Percentiles rank a stretch among this genome's conserved stretches.
These are phyloP conservation scores for Cinclus cinclus DNA, from an alignment of 2,113 vertebrate genomes.

Conservation along the genomic window DNA sequence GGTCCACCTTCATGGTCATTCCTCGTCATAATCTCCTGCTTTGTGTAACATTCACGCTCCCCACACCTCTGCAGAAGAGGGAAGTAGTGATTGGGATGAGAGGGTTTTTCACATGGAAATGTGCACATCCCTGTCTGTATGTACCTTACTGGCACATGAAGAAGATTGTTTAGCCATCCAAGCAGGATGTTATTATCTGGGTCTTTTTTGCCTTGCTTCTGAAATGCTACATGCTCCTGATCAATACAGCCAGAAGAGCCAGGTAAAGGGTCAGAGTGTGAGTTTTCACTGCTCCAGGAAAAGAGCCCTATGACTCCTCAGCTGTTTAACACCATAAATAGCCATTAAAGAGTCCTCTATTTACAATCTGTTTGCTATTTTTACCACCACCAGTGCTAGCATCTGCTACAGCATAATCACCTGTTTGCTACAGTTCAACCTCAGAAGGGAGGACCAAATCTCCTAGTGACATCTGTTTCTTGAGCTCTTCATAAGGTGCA, in stretches of 20 bases:
- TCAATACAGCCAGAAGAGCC: background rate
- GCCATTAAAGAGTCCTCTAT: background rate
- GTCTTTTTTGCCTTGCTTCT: background rate
- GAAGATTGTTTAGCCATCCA: background rate
- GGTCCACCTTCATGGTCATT: background rate
- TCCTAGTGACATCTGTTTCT: background rate
- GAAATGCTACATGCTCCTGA: background rate
- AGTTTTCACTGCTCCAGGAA: background rate
- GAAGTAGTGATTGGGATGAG: fast-evolving
- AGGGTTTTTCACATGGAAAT: background rate
- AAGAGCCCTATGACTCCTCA: background rate
- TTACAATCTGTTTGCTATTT: slow-evolving; percentile 2
- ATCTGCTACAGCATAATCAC: background rate
- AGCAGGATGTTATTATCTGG: background rate
- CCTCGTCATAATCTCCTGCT: background rate
- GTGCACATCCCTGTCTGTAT: background rate
- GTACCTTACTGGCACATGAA: fast-evolving
- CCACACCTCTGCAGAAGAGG: background rate
- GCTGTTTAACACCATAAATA: background rate
- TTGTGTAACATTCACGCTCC: background rate
- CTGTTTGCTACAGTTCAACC: background rate
- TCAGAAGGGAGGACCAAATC: background rate
- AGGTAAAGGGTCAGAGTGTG: background rate
- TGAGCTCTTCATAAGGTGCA: background rate
- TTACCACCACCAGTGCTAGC: background rate